Evolutionary conservation across 2,113 vertebrate genomes (phyloP).

Genomic region (Enhydra lutris): DNA sequence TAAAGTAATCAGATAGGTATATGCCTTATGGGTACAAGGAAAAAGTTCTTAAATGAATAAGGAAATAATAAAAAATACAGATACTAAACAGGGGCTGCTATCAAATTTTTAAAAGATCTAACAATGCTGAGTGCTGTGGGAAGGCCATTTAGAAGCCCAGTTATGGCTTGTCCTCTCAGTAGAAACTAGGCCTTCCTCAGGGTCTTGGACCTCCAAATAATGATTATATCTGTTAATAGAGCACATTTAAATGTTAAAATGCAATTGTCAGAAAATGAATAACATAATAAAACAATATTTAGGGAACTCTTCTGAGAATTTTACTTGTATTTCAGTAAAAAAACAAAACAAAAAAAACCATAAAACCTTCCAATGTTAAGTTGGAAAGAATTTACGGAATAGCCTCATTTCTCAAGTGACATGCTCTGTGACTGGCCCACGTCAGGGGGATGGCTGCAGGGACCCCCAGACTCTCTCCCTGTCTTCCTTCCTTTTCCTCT

Average conservation of each 20-base stretch:
- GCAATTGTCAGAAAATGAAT: background rate
- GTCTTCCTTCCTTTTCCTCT: background rate
- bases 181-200: background rate
- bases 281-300: background rate
- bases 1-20: background rate
- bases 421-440: fast-evolving
- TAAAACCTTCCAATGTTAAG: background rate
- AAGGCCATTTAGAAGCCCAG: background rate
- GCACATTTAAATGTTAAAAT: background rate
- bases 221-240: background rate
- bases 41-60: background rate
- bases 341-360: background rate
- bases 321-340: background rate
- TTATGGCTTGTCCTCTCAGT: background rate
- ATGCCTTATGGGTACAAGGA: background rate
- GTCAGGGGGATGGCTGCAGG: background rate
- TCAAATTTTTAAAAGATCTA: background rate
- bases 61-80: background rate
- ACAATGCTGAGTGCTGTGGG: background rate
- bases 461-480: background rate
- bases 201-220: background rate
- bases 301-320: background rate
- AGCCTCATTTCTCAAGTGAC: background rate
- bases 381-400: background rate
- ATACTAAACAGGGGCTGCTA: background rate